These are phyloP conservation scores for Scrobipalpa atriplicella DNA, from an alignment of 2,888 invertebrate genomes.

Conservation along the genomic window DNA sequence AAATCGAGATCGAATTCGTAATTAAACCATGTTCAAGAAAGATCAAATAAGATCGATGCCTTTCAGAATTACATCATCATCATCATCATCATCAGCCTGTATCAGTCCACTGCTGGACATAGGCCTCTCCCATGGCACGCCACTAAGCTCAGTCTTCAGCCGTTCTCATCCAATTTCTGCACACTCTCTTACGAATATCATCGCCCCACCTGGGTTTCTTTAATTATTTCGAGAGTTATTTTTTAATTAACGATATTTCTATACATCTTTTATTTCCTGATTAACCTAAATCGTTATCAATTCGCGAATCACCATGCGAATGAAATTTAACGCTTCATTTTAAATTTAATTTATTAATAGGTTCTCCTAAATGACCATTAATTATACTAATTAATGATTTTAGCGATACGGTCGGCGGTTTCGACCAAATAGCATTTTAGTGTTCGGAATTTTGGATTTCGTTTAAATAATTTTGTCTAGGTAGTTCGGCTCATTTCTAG, in stretches of 20 bases:
- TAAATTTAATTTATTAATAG: slow-evolving; percentile 28
- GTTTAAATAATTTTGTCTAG: neutral
- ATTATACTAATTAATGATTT: slow-evolving; percentile 33
- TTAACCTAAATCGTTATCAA: slow-evolving; percentile 15
- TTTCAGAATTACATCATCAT: too few species aligned
- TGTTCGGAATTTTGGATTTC: neutral
- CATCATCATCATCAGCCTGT: too few species aligned
- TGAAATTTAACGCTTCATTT: slow-evolving; percentile 13
- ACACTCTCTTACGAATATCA: too few species aligned
- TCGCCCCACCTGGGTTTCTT: too few species aligned
- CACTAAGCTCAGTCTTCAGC: too few species aligned
- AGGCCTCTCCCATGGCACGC: too few species aligned
- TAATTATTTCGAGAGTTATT: neutral
- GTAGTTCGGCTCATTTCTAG: too few species aligned
- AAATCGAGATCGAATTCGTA: neutral
- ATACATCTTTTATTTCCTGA: neutral
- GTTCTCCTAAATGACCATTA: slow-evolving; percentile 24
- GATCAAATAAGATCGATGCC: neutral
- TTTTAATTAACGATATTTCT: neutral
- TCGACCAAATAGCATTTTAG: slow-evolving; percentile 26
- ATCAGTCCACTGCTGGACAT: too few species aligned
- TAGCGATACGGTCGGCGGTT: slow-evolving; percentile 28
- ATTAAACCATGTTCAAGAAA: too few species aligned
- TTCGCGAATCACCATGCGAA: slow-evolving; percentile 11
- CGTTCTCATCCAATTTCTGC: too few species aligned